A percentile compares a stretch with the other conserved stretches of the same genome.
These are phyloP conservation scores for Tylochromis polylepis DNA, from an alignment of 2,113 vertebrate genomes.

Conservation along the genomic window DNA sequence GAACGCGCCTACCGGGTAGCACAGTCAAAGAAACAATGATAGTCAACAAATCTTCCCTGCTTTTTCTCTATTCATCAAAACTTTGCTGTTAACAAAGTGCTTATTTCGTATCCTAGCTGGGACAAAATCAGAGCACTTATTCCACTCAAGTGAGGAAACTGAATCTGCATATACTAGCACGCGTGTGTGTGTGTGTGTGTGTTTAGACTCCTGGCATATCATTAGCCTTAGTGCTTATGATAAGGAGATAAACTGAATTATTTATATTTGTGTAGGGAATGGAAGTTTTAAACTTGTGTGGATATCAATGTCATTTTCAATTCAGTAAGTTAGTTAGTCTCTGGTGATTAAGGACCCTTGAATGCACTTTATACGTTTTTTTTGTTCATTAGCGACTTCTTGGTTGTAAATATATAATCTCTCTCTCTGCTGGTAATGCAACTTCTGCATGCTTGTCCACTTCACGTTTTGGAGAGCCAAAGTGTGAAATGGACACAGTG, in stretches of 20 bases:
- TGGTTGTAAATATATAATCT: neutral
- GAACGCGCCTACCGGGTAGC: neutral
- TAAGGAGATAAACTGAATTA: neutral
- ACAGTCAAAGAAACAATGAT: neutral
- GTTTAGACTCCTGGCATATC: neutral
- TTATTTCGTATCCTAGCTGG: neutral
- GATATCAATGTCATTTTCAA: neutral
- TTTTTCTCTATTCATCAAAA: neutral
- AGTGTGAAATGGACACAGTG: neutral
- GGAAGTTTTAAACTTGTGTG: neutral
- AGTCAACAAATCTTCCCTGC: neutral
- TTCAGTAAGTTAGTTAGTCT: neutral
- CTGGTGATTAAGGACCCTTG: no score
- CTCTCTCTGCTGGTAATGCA: neutral
- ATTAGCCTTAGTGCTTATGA: neutral
- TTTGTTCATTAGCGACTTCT: neutral
- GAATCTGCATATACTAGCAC: neutral
- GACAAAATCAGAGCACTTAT: neutral
- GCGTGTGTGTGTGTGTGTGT: neutral
- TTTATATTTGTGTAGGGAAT: neutral
- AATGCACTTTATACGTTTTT: neutral
- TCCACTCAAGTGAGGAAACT: neutral
- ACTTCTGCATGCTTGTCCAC: neutral
- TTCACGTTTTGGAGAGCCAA: neutral
- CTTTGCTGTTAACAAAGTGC: neutral